These are phyloP conservation scores for Ylistrum balloti DNA, from an alignment of 1,140 invertebrate genomes.

Conservation along the genomic window DNA sequence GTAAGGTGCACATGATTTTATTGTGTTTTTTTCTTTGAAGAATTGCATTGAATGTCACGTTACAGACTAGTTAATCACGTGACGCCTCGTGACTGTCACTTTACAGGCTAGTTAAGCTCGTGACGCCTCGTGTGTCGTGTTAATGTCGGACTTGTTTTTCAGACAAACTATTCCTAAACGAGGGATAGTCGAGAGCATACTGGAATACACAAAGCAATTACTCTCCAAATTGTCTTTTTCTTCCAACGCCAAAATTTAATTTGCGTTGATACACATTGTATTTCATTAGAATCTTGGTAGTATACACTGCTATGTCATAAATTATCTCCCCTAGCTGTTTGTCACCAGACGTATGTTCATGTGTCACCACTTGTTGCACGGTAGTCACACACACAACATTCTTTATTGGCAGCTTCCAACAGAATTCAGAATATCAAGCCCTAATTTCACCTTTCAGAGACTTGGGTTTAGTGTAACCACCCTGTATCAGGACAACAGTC, in stretches of 20 bases:
- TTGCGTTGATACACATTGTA: not conserved
- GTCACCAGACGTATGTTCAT: not conserved
- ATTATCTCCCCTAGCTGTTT: slow-evolving; percentile 16
- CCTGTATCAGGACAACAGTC: too few species aligned
- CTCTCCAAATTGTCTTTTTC: slow-evolving; percentile 10
- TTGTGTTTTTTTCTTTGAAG: slow-evolving; percentile 12
- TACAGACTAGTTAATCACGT: not conserved
- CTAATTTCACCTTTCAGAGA: too few species aligned
- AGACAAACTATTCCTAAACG: slow-evolving; percentile 25
- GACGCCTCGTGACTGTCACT: not conserved
- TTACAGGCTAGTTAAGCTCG: not conserved
- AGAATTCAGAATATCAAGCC: too few species aligned
- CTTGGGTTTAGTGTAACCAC: too few species aligned
- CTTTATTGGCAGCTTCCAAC: not conserved
- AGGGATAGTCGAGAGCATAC: slow-evolving; percentile 37
- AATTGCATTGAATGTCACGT: not conserved
- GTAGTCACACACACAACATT: not conserved
- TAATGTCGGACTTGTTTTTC: not conserved
- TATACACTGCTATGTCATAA: not conserved
- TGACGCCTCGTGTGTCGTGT: not conserved
- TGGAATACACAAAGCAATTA: slow-evolving; percentile 39
- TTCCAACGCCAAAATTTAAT: slow-evolving; percentile 26
- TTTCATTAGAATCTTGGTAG: not conserved
- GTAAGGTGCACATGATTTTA: not conserved
- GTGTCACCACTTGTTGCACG: not conserved